These are phyloP conservation scores for Isichthys henryi DNA, from an alignment of 2,113 vertebrate genomes.

Conservation along the genomic window DNA sequence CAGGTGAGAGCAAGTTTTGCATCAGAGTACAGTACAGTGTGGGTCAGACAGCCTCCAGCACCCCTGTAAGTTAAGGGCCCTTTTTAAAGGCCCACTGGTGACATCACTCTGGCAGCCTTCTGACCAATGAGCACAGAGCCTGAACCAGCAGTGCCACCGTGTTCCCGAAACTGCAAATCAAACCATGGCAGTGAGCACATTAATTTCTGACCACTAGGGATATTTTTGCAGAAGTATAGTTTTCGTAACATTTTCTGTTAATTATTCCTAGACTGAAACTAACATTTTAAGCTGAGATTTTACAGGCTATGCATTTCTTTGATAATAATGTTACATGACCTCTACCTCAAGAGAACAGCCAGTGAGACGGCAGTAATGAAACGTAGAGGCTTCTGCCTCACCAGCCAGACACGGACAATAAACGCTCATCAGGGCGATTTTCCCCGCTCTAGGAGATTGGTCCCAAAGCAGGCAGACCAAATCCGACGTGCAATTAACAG, in stretches of 20 bases:
- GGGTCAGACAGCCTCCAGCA: not conserved
- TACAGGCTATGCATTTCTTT: not conserved
- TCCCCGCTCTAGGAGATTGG: not conserved
- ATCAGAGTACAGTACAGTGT: not conserved
- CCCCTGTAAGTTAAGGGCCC: not conserved
- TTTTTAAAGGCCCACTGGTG: not conserved
- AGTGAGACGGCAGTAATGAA: not conserved
- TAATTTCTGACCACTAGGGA: not conserved
- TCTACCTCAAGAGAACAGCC: not conserved
- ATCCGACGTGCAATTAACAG: not conserved
- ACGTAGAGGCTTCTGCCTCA: not conserved
- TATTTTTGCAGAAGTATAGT: not conserved
- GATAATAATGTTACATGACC: not conserved
- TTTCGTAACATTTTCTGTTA: not conserved
- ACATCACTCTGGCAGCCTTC: not conserved
- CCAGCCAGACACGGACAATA: not conserved
- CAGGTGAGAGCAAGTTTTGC: not conserved
- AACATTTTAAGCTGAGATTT: not conserved
- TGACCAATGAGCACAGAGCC: not conserved
- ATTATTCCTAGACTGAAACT: not conserved
- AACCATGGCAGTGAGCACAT: not conserved
- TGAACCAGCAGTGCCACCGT: not conserved
- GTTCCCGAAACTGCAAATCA: not conserved
- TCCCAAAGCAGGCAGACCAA: not conserved
- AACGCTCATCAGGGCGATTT: not conserved